Evolutionary conservation across 2,797 vertebrate species (phyloP).

Genomic region (Cacajao melanocephalus): DNA sequence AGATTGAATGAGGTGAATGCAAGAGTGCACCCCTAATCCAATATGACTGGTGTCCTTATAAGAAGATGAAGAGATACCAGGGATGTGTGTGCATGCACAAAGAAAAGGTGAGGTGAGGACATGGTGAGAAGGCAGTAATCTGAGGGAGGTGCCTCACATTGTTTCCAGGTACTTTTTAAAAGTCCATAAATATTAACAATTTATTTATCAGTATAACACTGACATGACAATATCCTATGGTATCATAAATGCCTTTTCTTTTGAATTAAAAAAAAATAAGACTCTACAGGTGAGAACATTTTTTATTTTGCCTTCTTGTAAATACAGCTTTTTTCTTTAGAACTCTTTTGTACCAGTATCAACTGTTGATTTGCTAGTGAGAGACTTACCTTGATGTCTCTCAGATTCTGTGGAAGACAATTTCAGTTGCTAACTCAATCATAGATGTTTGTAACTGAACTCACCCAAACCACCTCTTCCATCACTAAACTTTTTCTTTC

Average conservation of each 20-base stretch:
- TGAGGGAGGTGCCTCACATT: not conserved
- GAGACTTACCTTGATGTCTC: not conserved
- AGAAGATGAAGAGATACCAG: not conserved
- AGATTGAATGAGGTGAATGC: not conserved
- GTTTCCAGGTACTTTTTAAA: not conserved
- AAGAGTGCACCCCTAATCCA: rapidly evolving
- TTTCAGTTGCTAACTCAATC: not conserved
- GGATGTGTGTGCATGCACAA: not conserved
- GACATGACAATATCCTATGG: not conserved
- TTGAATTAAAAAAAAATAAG: not conserved
- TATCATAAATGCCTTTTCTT: not conserved
- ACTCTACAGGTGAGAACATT: not conserved
- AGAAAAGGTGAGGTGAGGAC: not conserved
- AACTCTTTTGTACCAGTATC: not conserved
- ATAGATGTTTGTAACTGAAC: not conserved
- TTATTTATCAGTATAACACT: not conserved
- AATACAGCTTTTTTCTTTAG: not conserved
- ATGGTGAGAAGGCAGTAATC: not conserved
- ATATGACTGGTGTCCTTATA: not conserved
- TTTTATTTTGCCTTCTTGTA: not conserved
- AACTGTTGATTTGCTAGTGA: not conserved
- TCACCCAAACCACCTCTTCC: not conserved
- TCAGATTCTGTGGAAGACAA: not conserved
- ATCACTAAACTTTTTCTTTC: not conserved
- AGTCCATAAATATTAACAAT: not conserved